Base-by-base conservation (phyloP, 1,140 invertebrate genomes). In the Patella vulgata region DNA sequence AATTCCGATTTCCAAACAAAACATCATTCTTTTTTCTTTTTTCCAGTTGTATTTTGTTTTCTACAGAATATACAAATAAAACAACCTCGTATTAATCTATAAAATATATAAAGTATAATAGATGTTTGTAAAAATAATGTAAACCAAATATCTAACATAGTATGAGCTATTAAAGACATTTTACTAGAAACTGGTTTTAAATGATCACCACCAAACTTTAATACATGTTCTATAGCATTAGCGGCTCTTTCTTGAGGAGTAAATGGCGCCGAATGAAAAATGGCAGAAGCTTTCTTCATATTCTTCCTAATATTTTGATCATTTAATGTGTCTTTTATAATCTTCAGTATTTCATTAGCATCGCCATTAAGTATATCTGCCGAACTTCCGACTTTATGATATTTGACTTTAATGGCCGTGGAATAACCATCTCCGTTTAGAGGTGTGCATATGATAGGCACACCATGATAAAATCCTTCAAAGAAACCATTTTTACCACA, bases 361-460 rank as follows among this genome's bases (percentile, higher is more conserved):
- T 57, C 44, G 5, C 61, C 50, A 14, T 52, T 19, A 8, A 27
- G 30, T 3, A 73, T 44, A 43, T 71, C 57, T 19, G 70, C 44
- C 1, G 27, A 48, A 8, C 65, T 39, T 39, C 73, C 70, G 33
- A 67, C 65, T 0, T 47, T 59, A 28, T 66, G 70, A 3, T 40
- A 23, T 9, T 43, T 51, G 17, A 65, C 62, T 17, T 68, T 43
- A 11, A 51, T 23, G 30, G 66, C 62, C 73, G 88, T 88, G 14
- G 81, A 80, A 11, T 66, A 69, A 70, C 92, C 90, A 66, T 92
- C 91, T 2, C 87, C 90, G 53, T 88, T 87, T 55, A 92, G 78
- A 4, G 92, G 92, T 69, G 92, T 88, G 8, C 88, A 87, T 5
- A 94, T 40, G 48, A 78, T 61, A 9, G 75, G 75, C 11, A 78